phyloP scores from a whole-genome alignment of 2,888 invertebrate species.

The Protodeltote pygarga region DNA sequence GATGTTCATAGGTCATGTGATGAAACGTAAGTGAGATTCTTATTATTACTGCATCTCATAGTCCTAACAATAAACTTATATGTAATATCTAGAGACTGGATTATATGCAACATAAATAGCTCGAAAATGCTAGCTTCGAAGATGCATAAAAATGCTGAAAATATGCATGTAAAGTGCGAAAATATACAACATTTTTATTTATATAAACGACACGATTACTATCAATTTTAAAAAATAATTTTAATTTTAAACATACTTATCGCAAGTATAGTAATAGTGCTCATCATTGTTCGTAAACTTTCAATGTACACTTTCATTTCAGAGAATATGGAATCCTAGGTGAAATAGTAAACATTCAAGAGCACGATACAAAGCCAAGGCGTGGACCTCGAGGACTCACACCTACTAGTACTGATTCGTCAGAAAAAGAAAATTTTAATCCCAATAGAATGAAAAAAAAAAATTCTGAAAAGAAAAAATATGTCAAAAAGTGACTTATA shows the following conservation, averaged over 20 bases:
- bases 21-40: slow-evolving; percentile 58
- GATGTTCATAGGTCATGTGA: slow-evolving; percentile 69
- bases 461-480: slow-evolving; percentile 51
- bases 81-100: too few relatives aligned
- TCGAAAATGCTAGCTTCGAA: too few relatives aligned
- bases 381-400: slow-evolving; percentile 63
- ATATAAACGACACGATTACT: too few relatives aligned
- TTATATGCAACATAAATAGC: too few relatives aligned
- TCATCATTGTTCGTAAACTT: too few relatives aligned
- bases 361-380: slow-evolving; percentile 50
- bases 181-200: too few relatives aligned
- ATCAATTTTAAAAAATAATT: too few relatives aligned
- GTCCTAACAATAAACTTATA: too few relatives aligned
- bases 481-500: slow-evolving; percentile 55
- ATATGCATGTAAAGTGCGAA: too few relatives aligned
- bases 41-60: slow-evolving; percentile 8
- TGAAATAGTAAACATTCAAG: slow-evolving; percentile 51
- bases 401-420: slow-evolving; percentile 76
- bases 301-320: slow-evolving; percentile 52
- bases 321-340: slow-evolving; percentile 65
- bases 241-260: too few relatives aligned
- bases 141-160: too few relatives aligned
- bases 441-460: slow-evolving; percentile 68
- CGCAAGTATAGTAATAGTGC: too few relatives aligned
- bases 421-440: slow-evolving; percentile 80